Evolutionary conservation across 2,797 vertebrate genomes (phyloP).

Genomic region (Oreortyx pictus): DNA sequence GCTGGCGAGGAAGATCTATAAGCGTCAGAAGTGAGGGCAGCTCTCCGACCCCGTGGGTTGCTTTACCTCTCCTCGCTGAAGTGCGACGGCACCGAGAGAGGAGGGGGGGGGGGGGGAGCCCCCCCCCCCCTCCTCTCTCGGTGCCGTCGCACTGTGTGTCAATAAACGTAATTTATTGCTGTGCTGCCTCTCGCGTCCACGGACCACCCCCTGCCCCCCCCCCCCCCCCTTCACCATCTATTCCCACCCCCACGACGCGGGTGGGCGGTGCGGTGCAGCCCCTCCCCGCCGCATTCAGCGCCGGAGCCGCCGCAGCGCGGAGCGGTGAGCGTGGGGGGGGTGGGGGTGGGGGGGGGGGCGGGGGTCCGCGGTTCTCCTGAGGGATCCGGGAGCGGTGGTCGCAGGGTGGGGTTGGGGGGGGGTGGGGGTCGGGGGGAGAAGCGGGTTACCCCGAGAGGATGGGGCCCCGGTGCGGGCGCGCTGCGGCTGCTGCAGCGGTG

Average conservation of each 20-base stretch:
- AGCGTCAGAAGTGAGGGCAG: conserved; percentile 87
- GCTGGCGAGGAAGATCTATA: conserved; percentile 92
- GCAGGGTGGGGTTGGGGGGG: no score
- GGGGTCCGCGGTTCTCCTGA: neutral
- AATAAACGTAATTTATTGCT: neutral
- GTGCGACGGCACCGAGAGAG: no score
- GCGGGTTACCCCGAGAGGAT: no score
- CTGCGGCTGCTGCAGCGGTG: no score
- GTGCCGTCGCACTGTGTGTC: neutral
- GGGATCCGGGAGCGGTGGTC: no score
- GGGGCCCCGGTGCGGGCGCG: no score
- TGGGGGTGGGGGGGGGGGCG: neutral
- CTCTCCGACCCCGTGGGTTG: neutral
- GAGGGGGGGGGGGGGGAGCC: neutral
- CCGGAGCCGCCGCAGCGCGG: neutral
- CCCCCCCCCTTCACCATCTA: neutral
- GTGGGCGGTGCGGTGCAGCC: neutral
- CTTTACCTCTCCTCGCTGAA: no score
- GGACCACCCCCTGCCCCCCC: rapidly evolving
- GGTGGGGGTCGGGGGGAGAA: no score
- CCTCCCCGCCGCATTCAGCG: neutral
- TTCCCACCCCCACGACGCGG: neutral
- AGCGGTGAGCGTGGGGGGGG: neutral
- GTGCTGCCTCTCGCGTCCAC: neutral
- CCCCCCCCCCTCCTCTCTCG: no score